These are phyloP conservation scores for Mastacembelus armatus DNA, from an alignment of 2,797 vertebrate genomes.

Conservation along the genomic window DNA sequence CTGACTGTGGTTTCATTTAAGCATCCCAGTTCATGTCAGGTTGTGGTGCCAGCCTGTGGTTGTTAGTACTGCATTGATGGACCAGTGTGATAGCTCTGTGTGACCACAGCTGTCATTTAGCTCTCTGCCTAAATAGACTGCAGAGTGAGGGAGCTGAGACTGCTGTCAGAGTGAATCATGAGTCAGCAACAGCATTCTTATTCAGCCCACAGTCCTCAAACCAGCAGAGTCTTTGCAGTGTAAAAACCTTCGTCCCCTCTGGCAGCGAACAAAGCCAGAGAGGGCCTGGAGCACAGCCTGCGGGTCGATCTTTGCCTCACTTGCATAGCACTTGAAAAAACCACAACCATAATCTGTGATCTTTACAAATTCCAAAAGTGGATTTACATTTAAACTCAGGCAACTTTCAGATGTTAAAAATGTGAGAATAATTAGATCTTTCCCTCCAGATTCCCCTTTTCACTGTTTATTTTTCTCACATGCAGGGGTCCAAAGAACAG, in stretches of 20 bases:
- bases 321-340: conserved; percentile 42
- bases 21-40: conserved; percentile 55
- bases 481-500: conserved; percentile 87
- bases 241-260: conserved; percentile 57
- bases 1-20: conserved; percentile 47
- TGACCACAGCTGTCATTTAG: conserved; percentile 67
- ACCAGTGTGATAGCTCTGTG: conserved; percentile 44
- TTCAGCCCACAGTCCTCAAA: conserved; percentile 57
- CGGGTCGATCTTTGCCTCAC: conserved; percentile 20
- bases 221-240: conserved; percentile 50
- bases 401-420: conserved; percentile 32
- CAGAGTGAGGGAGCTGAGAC: conserved; percentile 41
- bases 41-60: conserved; percentile 63
- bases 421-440: conserved; percentile 4
- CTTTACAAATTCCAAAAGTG: conserved; percentile 50
- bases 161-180: conserved; percentile 63
- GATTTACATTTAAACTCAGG: conserved; percentile 44
- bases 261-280: conserved; percentile 40
- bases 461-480: conserved; percentile 31
- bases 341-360: conserved; percentile 53
- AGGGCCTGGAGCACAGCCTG: conserved; percentile 26
- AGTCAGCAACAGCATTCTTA: conserved; percentile 64
- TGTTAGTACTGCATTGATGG: conserved; percentile 66
- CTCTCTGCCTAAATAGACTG: conserved; percentile 44
- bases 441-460: conserved; percentile 1